These are phyloP conservation scores for Lagorchestes hirsutus DNA, from an alignment of 2,797 vertebrate genomes.

Conservation along the genomic window DNA sequence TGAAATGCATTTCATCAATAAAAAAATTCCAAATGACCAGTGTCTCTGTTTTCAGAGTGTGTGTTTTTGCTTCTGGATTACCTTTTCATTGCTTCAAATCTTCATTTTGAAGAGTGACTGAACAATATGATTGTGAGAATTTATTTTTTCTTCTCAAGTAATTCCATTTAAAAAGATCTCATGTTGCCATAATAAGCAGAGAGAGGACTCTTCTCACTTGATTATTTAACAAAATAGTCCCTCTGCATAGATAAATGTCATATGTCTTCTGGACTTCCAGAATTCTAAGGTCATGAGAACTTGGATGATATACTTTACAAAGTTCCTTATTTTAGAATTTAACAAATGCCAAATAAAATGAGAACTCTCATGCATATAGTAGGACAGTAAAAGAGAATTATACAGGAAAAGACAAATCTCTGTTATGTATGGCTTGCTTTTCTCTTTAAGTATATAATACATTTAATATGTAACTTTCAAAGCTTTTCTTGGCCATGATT, in stretches of 20 bases:
- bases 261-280: background rate
- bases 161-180: constrained; percentile 22
- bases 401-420: background rate
- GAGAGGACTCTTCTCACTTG: background rate
- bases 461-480: background rate
- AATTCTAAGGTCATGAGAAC: background rate
- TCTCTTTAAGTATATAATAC: background rate
- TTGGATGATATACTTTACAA: background rate
- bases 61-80: background rate
- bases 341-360: background rate
- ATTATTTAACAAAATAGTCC: background rate
- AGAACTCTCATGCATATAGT: background rate
- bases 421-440: background rate
- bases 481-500: background rate
- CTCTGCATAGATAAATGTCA: background rate
- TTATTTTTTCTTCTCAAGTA: constrained; percentile 54
- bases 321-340: background rate
- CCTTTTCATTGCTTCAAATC: background rate
- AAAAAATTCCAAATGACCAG: background rate
- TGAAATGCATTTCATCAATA: background rate
- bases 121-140: constrained; percentile 4
- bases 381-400: background rate
- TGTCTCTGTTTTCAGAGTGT: background rate
- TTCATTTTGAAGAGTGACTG: background rate
- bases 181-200: background rate